Base-by-base conservation (phyloP, 2,888 invertebrate genomes). In the Nomada ruficornis region DNA sequence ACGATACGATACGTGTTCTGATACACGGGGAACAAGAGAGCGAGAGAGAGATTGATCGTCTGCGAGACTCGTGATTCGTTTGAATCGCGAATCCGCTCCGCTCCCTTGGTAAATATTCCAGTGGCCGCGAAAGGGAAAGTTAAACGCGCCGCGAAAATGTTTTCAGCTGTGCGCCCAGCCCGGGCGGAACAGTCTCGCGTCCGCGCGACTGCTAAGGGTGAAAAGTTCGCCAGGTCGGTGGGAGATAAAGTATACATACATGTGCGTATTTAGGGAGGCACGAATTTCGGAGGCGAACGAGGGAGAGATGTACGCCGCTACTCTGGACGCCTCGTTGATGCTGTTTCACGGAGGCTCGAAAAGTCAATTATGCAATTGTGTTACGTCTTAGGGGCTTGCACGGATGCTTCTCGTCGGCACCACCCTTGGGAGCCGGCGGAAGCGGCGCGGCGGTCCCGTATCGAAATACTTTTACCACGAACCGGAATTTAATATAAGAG, bases 301-400 rank as follows among this genome's bases (percentile, higher is more conserved):
- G 55, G 29, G 36, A 36, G 52, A n/a, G 50, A 26, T 29, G 18
- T 18, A 18, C 5, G 18, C 20, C 42, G n/a, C 76, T 72, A 47
- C 42, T 26, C 60, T 42, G 69, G 62, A 72, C 79, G 72, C 26
- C 26, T 26, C 29, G 55, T 73, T 52, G 69, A 47, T 42, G 60
- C 54, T 44, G 50, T 57, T 75, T 64, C 71, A 64, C 47, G 69
- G 79, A 70, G 72, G 75, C 79, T 79, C 64, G 80, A 75, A 80
- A 82, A 83, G 79, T 84, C 79, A 83, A 84, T 83, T 84, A 84
- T 75, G 83, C 83, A 83, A 84, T 82, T 83, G 76, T 62, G 62
- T 84, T 84, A 76, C 75, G 79, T 83, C 83, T 57, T 62, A 42
- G 69, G 47, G 62, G 71, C 55, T 67, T 55, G 79, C 59, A 78